A percentile compares a stretch with the other conserved stretches of the same genome.
phyloP scores from a whole-genome alignment of 2,113 vertebrate species.

The Python bivittatus region DNA sequence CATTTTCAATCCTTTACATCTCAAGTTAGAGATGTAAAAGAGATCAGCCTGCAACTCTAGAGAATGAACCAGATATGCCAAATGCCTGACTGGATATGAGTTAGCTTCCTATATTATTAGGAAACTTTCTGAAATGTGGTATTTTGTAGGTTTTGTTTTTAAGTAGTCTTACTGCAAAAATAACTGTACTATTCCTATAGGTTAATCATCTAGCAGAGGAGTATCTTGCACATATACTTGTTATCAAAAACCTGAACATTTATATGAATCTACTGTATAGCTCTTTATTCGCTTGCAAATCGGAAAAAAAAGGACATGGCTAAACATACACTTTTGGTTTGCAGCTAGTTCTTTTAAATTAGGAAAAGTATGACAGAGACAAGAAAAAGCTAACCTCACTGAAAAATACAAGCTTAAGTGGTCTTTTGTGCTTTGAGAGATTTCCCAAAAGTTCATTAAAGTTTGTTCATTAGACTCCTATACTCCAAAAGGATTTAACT shows the following conservation, averaged over 20 bases:
- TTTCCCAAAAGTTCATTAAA: background rate
- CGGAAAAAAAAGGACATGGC: background rate
- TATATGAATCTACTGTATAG: slow-evolving; percentile 26
- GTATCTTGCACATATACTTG: slow-evolving; percentile 32
- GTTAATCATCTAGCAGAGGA: slow-evolving; percentile 1
- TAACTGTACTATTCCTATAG: background rate
- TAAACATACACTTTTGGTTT: background rate
- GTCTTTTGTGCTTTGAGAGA: background rate
- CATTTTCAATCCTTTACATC: too few relatives aligned
- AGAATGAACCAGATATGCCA: background rate
- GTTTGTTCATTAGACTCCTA: background rate
- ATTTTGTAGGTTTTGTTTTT: background rate
- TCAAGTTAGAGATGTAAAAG: too few relatives aligned
- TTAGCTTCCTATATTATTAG: background rate
- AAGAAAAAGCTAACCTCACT: background rate
- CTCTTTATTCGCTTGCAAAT: slow-evolving; percentile 11
- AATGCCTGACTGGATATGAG: background rate
- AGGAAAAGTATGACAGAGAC: background rate
- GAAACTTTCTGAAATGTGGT: background rate
- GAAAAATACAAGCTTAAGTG: background rate
- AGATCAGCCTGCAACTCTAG: too few relatives aligned
- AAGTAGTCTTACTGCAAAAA: background rate
- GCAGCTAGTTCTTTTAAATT: background rate
- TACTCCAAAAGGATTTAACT: background rate
- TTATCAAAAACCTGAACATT: slow-evolving; percentile 33